Percentiles rank a stretch among this genome's conserved stretches.
phyloP scores from a whole-genome alignment of 2,113 vertebrate genomes.

The Etia nguti region DNA sequence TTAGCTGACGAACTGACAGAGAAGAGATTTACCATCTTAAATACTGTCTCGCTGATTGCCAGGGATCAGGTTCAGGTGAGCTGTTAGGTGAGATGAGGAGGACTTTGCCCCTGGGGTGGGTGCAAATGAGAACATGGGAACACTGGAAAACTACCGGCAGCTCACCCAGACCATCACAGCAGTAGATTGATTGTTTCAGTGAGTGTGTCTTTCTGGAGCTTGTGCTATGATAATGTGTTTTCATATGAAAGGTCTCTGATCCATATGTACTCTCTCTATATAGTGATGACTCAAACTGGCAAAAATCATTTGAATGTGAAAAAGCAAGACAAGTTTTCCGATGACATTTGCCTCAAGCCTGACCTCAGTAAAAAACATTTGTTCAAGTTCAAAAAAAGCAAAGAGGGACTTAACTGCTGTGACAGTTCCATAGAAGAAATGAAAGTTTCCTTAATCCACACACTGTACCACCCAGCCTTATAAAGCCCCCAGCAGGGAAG shows the following conservation, averaged over 20 bases:
- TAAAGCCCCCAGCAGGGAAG: no score
- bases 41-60: not conserved
- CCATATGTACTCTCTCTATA: not conserved
- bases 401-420: no score
- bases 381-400: no score
- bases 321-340: no score
- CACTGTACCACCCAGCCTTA: no score
- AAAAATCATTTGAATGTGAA: no score
- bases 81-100: not conserved
- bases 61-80: not conserved
- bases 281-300: no score
- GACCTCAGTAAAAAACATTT: no score
- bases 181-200: not conserved
- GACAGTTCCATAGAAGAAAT: no score
- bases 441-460: no score
- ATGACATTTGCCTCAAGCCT: no score
- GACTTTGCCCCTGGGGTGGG: not conserved
- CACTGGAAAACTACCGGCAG: not conserved
- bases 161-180: not conserved
- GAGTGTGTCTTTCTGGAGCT: not conserved
- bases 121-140: not conserved
- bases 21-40: not conserved
- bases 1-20: not conserved
- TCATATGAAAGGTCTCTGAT: not conserved
- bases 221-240: not conserved